Base-by-base conservation (phyloP, 2,888 invertebrate species). In the Sinelater perroti region DNA sequence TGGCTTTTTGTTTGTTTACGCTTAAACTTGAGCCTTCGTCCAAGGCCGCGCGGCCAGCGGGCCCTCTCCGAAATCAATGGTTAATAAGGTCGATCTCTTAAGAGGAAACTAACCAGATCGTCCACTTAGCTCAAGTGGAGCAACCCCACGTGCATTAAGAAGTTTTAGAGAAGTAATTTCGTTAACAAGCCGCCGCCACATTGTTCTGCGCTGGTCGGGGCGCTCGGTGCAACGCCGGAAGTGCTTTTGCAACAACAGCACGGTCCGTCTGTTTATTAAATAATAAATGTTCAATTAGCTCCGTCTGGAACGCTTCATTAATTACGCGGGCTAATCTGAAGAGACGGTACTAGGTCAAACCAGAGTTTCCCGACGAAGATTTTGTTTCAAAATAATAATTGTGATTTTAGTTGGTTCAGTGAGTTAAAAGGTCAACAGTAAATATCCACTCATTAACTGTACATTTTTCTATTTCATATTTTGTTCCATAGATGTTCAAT, bases 281-380 rank as follows among this genome's bases (percentile, higher is more conserved):
- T 60, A 62, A 62, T 62, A 62, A 62, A 62, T 62, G 59, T 62
- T 60, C 62, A 62, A 62, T 62, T 62, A 62, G 58, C 61, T 61
- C 55, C 51, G 46, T 42, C 56, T 56, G 46, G 53, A 49, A 60
- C 44, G 59, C 56, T 62, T 62, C 62, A 60, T 62, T 62, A 62
- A 60, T 60, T 62, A 28, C 44, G 13, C 24, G 38, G 42, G 26
- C 47, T 59, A 61, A 61, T 61, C 59, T 56, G 36, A 35, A 31
- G 49, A 58, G 54, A 58, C 49, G 52, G 42, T 33, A 57, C 49
- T 58, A 35, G 58, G 54, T 54, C 54, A 58, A 58, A 58, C 47
- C 40, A 46, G 20, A 56, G 53, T 28, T 42, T 31, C 28, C 49
- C n/a, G n/a, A n/a, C n/a, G n/a, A n/a, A n/a, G n/a, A n/a, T n/a